A percentile compares a stretch with the other conserved stretches of the same genome.
Evolutionary conservation across 92 coral and sea anemone genomes (phyloP).

Genomic region (Phenganax stokvisi): DNA sequence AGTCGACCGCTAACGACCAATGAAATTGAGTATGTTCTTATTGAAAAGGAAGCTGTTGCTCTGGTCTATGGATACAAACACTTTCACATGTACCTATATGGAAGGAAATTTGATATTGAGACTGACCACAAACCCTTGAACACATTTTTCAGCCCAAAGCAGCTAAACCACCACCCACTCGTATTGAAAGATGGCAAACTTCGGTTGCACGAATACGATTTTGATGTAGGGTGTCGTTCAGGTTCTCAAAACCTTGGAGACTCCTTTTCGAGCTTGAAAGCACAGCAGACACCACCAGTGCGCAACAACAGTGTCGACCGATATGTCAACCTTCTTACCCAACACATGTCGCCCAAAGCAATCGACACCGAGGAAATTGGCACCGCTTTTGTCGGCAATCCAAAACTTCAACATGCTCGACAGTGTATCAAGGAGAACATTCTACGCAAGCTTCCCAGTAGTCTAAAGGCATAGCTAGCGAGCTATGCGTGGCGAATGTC

Average conservation of each 20-base stretch:
- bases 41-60: constrained; percentile 16
- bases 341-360: no score
- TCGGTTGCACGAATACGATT: constrained; percentile 52
- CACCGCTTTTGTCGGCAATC: no score
- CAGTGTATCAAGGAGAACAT: no score
- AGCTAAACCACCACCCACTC: constrained; percentile 21
- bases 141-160: neutral
- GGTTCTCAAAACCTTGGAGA: constrained; percentile 40
- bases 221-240: constrained; percentile 41
- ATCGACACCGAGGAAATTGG: no score
- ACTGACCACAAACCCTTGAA: constrained; percentile 14
- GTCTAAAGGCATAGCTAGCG: neutral
- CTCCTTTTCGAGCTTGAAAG: neutral
- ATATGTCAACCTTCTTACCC: no score
- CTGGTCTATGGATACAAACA: constrained; percentile 47
- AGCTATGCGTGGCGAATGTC: constrained; percentile 4
- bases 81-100: constrained; percentile 47
- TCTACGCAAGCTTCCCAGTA: no score
- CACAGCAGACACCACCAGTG: no score
- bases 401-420: no score
- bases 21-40: constrained; percentile 38
- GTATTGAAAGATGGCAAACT: constrained; percentile 45
- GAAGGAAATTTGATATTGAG: constrained; percentile 7
- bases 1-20: constrained; percentile 4
- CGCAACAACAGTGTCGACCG: no score